Evolutionary conservation across 2,888 invertebrate genomes (phyloP).

Genomic region (Callimorpha dominula): DNA sequence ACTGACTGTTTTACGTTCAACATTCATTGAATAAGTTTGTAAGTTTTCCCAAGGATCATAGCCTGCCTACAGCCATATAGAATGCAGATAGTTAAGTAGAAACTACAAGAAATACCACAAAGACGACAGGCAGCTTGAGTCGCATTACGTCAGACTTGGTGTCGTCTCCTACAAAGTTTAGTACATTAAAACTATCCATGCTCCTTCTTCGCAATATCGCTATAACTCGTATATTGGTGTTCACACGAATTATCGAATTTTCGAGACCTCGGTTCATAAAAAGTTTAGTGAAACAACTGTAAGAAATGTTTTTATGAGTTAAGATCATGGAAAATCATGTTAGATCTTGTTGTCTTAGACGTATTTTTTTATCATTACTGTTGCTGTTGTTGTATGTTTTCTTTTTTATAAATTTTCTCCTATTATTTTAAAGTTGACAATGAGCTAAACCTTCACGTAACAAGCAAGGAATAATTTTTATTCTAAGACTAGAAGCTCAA

Average conservation of each 20-base stretch:
- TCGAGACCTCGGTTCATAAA: neutral
- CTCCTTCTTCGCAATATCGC: neutral
- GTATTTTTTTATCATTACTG: no score
- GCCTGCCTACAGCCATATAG: neutral
- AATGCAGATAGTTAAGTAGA: neutral
- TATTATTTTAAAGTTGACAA: no score
- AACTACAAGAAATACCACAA: neutral
- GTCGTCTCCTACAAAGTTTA: neutral
- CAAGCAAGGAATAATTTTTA: no score
- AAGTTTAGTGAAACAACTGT: neutral
- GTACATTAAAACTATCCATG: neutral
- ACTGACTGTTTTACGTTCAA: neutral
- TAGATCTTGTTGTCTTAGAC: neutral
- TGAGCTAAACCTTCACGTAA: no score
- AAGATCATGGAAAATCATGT: neutral
- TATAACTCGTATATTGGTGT: neutral
- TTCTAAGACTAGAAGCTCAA: no score
- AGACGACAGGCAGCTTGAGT: neutral
- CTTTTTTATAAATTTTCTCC: neutral
- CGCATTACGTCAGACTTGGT: neutral
- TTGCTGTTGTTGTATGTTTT: neutral
- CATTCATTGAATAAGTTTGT: neutral
- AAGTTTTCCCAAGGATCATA: neutral
- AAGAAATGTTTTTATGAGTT: neutral
- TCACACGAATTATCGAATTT: neutral